A percentile compares a stretch with the other conserved stretches of the same genome.
Evolutionary conservation across 2,113 vertebrate species (phyloP).

Genomic region (Neopipo cinnamomea): DNA sequence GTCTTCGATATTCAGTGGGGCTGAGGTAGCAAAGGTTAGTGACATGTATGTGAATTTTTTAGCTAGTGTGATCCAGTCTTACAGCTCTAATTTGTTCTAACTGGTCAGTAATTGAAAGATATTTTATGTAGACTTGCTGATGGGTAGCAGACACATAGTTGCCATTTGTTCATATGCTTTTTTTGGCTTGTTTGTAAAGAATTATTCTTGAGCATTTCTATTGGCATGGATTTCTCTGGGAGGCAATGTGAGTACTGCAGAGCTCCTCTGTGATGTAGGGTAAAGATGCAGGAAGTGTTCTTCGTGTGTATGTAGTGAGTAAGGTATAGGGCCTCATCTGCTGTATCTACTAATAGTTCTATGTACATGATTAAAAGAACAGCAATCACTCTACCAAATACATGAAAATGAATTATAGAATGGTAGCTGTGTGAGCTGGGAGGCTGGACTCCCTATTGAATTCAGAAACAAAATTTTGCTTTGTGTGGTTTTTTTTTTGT

Average conservation of each 20-base stretch:
- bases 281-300: background rate
- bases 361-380: background rate
- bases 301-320: background rate
- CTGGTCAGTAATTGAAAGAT: background rate
- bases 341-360: background rate
- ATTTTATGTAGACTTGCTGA: background rate
- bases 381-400: background rate
- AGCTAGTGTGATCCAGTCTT: background rate
- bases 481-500: background rate
- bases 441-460: background rate
- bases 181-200: background rate
- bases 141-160: background rate
- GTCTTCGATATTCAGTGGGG: background rate
- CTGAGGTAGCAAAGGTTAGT: background rate
- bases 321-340: background rate
- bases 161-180: fast-evolving
- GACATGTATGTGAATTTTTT: background rate
- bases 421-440: background rate
- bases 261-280: background rate
- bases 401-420: background rate
- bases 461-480: background rate
- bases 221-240: background rate
- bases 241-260: background rate
- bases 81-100: background rate
- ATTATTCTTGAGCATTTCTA: background rate